Percentiles rank a stretch among this genome's conserved stretches.
These are phyloP conservation scores for Xanthorhoe spadicearia DNA, from an alignment of 2,888 invertebrate genomes.

Conservation along the genomic window DNA sequence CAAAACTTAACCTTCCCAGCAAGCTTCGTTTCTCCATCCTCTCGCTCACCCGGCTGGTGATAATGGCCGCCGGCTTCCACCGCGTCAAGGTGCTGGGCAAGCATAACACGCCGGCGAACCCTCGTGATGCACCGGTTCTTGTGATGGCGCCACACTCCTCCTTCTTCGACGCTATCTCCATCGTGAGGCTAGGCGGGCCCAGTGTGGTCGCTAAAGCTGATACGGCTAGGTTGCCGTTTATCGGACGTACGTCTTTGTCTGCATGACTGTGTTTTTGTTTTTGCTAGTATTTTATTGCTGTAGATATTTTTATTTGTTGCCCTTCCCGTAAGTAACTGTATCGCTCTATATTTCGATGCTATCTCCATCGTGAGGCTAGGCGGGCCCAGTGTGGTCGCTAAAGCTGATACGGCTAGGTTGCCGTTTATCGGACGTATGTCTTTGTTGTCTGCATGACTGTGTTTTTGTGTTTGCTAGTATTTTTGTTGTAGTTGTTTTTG, in stretches of 20 bases:
- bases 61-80: conserved; percentile 93
- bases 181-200: conserved; percentile 92
- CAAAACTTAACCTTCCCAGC: conserved; percentile 69
- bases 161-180: conserved; percentile 94
- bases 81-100: conserved; percentile 90
- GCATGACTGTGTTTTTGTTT: conserved; percentile 29
- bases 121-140: conserved; percentile 92
- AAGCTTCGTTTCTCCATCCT: conserved; percentile 87
- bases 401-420: background rate
- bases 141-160: conserved; percentile 96
- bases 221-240: conserved; percentile 91
- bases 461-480: no score
- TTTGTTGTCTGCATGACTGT: background rate
- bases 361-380: background rate
- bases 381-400: background rate
- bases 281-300: background rate
- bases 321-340: no score
- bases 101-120: conserved; percentile 71
- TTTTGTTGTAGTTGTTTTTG: background rate
- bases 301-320: background rate
- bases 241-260: conserved; percentile 91
- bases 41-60: conserved; percentile 89
- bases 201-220: conserved; percentile 96
- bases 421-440: background rate
- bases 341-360: background rate